phyloP scores from a whole-genome alignment of 2,113 vertebrate genomes.

The Picathartes gymnocephalus region DNA sequence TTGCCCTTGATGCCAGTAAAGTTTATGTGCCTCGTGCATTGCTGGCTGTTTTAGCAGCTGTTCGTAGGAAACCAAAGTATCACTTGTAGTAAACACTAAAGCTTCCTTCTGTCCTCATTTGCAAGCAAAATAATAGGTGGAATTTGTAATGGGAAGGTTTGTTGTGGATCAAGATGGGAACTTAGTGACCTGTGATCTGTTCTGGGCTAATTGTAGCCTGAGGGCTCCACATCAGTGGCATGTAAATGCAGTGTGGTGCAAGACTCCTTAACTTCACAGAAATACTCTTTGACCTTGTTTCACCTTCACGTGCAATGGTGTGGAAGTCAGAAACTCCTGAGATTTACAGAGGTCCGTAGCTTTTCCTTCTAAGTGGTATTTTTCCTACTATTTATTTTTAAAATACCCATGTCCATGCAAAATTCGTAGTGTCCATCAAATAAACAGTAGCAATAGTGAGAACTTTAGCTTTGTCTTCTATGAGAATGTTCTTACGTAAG shows the following conservation, averaged over 20 bases:
- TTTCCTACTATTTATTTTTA: background rate
- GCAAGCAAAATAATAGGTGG: background rate
- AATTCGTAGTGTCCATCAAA: background rate
- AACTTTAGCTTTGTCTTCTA: background rate
- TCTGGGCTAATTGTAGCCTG: background rate
- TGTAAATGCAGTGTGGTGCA: background rate
- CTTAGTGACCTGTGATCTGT: background rate
- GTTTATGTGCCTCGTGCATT: rapidly evolving
- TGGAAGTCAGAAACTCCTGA: background rate
- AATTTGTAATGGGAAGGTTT: background rate
- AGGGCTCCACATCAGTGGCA: background rate
- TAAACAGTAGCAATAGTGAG: background rate
- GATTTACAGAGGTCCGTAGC: background rate
- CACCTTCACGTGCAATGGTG: background rate
- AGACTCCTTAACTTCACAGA: background rate
- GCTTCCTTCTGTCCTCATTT: background rate
- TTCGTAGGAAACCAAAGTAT: background rate
- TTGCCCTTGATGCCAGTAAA: background rate
- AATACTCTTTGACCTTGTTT: background rate
- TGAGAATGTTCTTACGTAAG: background rate
- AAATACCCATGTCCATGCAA: rapidly evolving
- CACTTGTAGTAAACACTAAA: background rate
- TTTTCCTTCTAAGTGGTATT: background rate
- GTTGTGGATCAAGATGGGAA: background rate
- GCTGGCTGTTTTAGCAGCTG: background rate